A percentile compares a stretch with the other conserved stretches of the same genome.
Evolutionary conservation across 2,113 vertebrate species (phyloP).

Genomic region (Crotalus helleri): DNA sequence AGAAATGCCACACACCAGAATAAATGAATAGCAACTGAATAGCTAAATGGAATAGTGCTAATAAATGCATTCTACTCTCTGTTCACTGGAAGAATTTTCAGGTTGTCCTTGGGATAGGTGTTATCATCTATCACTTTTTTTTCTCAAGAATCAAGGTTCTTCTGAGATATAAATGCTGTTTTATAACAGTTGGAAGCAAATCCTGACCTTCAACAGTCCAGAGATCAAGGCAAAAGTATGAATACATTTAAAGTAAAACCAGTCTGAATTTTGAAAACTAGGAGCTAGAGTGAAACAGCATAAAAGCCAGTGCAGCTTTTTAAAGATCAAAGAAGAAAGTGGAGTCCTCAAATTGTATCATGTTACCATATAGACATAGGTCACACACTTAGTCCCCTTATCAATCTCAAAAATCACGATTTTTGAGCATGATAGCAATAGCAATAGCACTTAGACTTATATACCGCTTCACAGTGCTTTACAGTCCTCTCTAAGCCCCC

Average conservation of each 20-base stretch:
- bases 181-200: background rate
- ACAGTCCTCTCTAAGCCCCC: no score
- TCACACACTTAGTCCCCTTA: background rate
- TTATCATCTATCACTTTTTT: background rate
- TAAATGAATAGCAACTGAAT: background rate
- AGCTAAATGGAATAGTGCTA: background rate
- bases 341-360: background rate
- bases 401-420: background rate
- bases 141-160: background rate
- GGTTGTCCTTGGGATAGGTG: background rate
- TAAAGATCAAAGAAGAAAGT: background rate
- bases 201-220: background rate
- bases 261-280: background rate
- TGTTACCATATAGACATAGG: background rate
- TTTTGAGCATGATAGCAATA: background rate
- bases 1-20: background rate
- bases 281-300: background rate
- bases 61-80: background rate
- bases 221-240: background rate
- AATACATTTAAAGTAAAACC: background rate
- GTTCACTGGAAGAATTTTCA: background rate
- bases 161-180: background rate
- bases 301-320: background rate
- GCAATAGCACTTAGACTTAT: no score
- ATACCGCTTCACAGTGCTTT: no score